Base-by-base conservation (phyloP, 37 sponge, comb jelly and placozoan species). In the Beroe ovata region DNA sequence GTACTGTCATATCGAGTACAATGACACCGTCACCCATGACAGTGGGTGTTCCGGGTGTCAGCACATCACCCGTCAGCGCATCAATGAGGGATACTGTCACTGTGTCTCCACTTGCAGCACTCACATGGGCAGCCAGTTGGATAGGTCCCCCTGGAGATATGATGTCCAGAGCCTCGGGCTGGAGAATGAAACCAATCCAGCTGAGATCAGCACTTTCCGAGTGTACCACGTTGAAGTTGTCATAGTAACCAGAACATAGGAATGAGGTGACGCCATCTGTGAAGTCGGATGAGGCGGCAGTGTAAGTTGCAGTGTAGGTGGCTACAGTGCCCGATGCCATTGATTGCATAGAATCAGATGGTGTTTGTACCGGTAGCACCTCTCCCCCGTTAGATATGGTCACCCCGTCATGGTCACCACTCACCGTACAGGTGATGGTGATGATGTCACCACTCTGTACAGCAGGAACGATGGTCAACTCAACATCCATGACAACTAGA, bases 201-300 rank as follows among this genome's bases (percentile, higher is more conserved):
- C 34, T 8, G 36, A 30, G 8, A 14, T 2, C 4, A 4, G 18
- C 6, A 1, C 34, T 37, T 33, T 66, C 69, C 2, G 25, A 14
- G 36, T 66, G 69, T 8, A 66, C 36, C 16, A 34, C 69, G 11
- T 14, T 37, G 30, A 66, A 66, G 69, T 66, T 66, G 69, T 66
- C 34, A 37, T 66, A 66, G 69, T 66, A 66, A 1, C 32, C 69
- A 18, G 33, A 14, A 18, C 69, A 66, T 3, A 1, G 18, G 36
- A 66, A 66, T 4, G 25, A 14, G 30, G 69, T 34, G 36, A 30
- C 35, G 30, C 35, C 69, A 18, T 26, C 69, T 19, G 69, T 66
- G 69, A 66, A 66, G 25, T 14, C 18, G 69, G 16, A 4, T 18
- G 30, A 18, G 36, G 35, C 8, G 36, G 36, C 69, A 14, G 25